A percentile compares a stretch with the other conserved stretches of the same genome.
Evolutionary conservation across 2,113 vertebrate genomes (phyloP).

Genomic region (Thalassarche chlororhynchos): DNA sequence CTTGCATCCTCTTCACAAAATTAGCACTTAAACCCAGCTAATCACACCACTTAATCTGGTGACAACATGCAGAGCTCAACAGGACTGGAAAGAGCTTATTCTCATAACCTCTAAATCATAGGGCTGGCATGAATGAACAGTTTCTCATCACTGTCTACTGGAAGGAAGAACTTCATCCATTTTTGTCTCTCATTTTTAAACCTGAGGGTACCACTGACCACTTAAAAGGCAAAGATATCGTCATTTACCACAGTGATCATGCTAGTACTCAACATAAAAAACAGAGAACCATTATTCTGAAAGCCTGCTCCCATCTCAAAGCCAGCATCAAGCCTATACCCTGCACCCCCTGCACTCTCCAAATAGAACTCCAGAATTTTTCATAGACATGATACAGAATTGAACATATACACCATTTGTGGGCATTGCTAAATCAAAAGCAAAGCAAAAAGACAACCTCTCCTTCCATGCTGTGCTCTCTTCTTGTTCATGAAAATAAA

Average conservation of each 20-base stretch:
- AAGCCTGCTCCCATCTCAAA: neutral
- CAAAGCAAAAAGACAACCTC: neutral
- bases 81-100: neutral
- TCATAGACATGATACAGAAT: neutral
- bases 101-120: neutral
- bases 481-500: neutral
- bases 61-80: neutral
- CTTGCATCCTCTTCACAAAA: neutral
- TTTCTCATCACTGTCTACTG: neutral
- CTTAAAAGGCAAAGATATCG: neutral
- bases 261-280: neutral
- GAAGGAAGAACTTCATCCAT: neutral
- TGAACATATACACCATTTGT: neutral
- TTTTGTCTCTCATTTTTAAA: neutral
- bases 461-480: neutral
- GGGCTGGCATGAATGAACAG: neutral
- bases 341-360: fast-evolving
- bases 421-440: neutral
- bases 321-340: neutral
- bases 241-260: neutral
- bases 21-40: constrained; percentile 15
- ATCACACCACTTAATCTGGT: constrained; percentile 8
- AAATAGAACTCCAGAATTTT: neutral
- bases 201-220: neutral
- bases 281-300: neutral